Evolutionary conservation across 2,797 vertebrate genomes (phyloP).

Genomic region (Aselliscus stoliczkanus): DNA sequence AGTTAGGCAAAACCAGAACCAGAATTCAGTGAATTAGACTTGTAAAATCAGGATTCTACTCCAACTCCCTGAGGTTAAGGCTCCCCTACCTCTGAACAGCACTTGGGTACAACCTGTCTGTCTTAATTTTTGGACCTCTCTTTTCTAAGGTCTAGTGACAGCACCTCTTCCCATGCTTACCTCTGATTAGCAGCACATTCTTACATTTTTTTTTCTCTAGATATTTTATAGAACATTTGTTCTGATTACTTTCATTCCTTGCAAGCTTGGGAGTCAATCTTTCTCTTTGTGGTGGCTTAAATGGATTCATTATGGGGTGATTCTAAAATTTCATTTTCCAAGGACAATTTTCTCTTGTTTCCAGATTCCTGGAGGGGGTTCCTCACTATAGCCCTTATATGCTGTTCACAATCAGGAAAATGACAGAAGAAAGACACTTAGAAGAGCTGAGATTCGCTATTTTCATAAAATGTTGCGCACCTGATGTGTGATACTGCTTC

Average conservation of each 20-base stretch:
- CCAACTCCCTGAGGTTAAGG: not conserved
- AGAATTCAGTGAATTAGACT: not conserved
- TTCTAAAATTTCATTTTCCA: constrained; percentile 44
- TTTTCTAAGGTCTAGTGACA: not conserved
- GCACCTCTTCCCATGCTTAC: not conserved
- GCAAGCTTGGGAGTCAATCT: not conserved
- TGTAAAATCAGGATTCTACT: not conserved
- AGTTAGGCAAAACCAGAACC: not conserved
- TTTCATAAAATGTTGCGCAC: not conserved
- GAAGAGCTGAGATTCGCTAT: not conserved
- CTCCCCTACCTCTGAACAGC: not conserved
- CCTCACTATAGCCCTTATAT: not conserved
- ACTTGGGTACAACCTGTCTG: not conserved
- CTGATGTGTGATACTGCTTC: not conserved
- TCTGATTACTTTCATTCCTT: constrained; percentile 28
- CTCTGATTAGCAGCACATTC: not conserved
- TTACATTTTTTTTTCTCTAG: not conserved
- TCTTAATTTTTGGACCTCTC: not conserved
- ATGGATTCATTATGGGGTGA: constrained; percentile 20
- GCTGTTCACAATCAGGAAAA: not conserved
- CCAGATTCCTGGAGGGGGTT: not conserved
- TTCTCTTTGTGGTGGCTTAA: constrained; percentile 5
- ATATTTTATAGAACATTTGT: not conserved
- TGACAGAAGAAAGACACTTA: not conserved
- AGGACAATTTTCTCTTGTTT: not conserved